Evolutionary conservation across 35 echinoderm and acorn worm species (phyloP), one percentile per base, ranked within the genome.

Genomic region (Chiridota heheva): DNA sequence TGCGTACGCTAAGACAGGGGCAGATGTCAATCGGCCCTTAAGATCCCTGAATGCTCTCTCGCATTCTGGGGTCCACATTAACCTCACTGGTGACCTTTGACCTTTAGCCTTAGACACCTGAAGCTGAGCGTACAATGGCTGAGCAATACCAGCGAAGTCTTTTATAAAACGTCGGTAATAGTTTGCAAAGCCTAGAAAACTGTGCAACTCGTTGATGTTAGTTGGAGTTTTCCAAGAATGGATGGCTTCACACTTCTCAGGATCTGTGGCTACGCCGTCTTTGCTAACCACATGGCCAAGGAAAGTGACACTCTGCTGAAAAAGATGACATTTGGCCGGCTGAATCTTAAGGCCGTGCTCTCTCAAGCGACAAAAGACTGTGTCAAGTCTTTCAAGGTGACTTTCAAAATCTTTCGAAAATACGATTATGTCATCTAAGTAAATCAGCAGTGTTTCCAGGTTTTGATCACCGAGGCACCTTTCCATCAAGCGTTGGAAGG

Each of bases 391-490:
- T 22, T 1, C 13, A 12, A 78, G 16, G 36, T 78, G 74, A 24
- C 47, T 31, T 1, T 36, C 74, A 36, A 78, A 78, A n/a, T 78
- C 74, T 12, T 2, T 8, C 2, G 53, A 78, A 37, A 32, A 78
- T 7, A 81, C 77, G 24, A 65, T 63, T 38, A 81, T 65, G 39
- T 65, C 77, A 65, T 81, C 77, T 18, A 81, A 31, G 22, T 81
- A 67, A 4, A 81, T 81, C 48, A 79, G 51, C 3, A 79, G 48
- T n/a, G n/a, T n/a, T n/a, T n/a, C n/a, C n/a, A n/a, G n/a, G n/a
- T n/a, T n/a, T n/a, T n/a, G n/a, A n/a, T n/a, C n/a, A n/a, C n/a
- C n/a, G n/a, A n/a, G n/a, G n/a, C n/a, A n/a, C n/a, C n/a, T n/a
- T n/a, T n/a, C n/a, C n/a, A n/a, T n/a, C n/a, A n/a, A n/a, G n/a